Conservation (phyloP, 2,113 vertebrate species). For the Oryzias woworae region DNA sequence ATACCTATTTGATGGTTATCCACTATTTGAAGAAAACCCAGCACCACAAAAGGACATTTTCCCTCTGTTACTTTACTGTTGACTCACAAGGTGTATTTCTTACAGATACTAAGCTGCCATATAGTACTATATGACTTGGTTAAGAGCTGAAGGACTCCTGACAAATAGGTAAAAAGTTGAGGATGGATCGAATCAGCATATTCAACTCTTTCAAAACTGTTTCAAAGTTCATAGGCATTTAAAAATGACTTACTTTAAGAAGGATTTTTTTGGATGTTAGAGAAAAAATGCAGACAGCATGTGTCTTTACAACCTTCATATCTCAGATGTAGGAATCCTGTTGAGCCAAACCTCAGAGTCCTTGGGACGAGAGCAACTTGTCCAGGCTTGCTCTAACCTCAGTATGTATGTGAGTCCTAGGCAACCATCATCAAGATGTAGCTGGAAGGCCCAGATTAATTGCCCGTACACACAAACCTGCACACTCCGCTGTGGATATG, state of each 20-base stretch:
- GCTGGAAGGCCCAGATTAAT: constrained; percentile 15
- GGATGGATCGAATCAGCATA: no score
- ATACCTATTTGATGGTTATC: background rate
- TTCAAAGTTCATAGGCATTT: no score
- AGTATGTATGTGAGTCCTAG: constrained; percentile 38
- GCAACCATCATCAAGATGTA: constrained; percentile 41
- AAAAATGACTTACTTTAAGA: no score
- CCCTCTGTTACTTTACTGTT: background rate
- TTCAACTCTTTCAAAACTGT: no score
- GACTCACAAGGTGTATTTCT: background rate
- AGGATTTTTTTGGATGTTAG: no score
- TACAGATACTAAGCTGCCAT: constrained; percentile 2
- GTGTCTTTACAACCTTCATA: constrained; percentile 10
- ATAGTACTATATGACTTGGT: no score
- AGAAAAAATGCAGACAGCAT: constrained; percentile 35
- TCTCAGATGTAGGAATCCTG: constrained; percentile 20
- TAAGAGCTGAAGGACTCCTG: no score
- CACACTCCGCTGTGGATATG: background rate
- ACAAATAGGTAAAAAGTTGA: no score
- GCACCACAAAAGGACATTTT: background rate
- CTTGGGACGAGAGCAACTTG: constrained; percentile 40
- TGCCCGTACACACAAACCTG: constrained; percentile 2
- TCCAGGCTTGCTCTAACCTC: constrained; percentile 56
- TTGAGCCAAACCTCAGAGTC: constrained; percentile 42
- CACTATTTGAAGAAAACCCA: background rate